phyloP scores from a whole-genome alignment of 1,140 invertebrate species.

The Drosophila pandora region DNA sequence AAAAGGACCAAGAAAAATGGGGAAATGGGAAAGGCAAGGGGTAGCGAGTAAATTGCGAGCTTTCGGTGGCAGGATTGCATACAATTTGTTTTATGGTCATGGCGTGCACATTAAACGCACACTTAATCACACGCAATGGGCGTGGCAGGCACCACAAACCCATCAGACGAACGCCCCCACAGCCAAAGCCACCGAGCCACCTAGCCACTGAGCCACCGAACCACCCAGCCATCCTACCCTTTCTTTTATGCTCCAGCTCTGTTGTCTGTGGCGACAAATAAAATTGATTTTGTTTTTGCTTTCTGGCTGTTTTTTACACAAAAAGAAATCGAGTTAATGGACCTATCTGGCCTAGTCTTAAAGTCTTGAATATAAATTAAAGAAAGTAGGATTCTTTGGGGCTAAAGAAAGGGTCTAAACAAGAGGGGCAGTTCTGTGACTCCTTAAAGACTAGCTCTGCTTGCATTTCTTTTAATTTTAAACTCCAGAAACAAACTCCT shows the following conservation, averaged over 20 bases:
- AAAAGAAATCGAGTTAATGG: background rate
- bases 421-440: too few species aligned
- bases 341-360: too few species aligned
- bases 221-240: background rate
- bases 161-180: background rate
- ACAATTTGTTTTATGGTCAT: constrained; percentile 78
- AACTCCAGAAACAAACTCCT: too few species aligned
- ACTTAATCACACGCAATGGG: constrained; percentile 78
- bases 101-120: constrained; percentile 77
- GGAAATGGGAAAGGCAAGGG: background rate
- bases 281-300: constrained; percentile 67
- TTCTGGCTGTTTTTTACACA: constrained; percentile 5
- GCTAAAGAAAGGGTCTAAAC: too few species aligned
- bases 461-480: too few species aligned
- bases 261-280: constrained; percentile 67
- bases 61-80: constrained; percentile 63
- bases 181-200: background rate
- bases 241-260: constrained; percentile 1
- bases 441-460: too few species aligned
- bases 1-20: background rate
- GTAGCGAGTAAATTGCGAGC: constrained; percentile 41
- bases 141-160: constrained; percentile 27
- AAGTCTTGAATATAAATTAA: too few species aligned
- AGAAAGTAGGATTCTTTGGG: too few species aligned
- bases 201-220: background rate